Evolutionary conservation across 2,888 invertebrate genomes (phyloP).

Genomic region (Lathronympha strigana): DNA sequence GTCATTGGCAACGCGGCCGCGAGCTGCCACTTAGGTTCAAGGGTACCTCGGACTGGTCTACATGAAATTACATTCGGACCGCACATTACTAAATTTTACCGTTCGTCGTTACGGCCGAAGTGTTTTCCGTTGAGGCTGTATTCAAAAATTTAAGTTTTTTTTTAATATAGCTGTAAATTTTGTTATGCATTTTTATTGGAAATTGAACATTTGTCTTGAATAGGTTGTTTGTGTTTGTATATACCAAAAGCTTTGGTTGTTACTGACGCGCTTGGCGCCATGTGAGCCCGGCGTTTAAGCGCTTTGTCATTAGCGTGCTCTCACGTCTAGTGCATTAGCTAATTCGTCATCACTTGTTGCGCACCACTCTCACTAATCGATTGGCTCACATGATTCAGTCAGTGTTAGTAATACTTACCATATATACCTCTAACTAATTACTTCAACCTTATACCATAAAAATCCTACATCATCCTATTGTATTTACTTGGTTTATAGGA

Average conservation of each 20-base stretch:
- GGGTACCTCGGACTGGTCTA: conserved; percentile 76
- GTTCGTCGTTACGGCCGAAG: conserved; percentile 25
- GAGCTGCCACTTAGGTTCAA: conserved; percentile 84
- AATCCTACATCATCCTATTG: too few relatives aligned
- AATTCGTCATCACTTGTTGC: conserved; percentile 71
- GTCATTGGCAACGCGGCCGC: conserved; percentile 85
- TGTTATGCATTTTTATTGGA: conserved; percentile 4
- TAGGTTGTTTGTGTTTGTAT: conserved; percentile 8
- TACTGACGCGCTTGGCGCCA: conserved; percentile 50
- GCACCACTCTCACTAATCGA: conserved; percentile 31
- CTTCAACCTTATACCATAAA: conserved; percentile 4
- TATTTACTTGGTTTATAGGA: too few relatives aligned
- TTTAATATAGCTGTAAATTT: neutral
- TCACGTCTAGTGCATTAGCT: conserved; percentile 76
- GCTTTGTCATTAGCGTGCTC: conserved; percentile 76
- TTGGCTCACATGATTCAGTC: conserved; percentile 8
- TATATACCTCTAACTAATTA: conserved; percentile 12
- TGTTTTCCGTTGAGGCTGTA: conserved; percentile 13
- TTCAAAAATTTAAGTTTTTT: conserved; percentile 4
- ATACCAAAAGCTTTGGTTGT: conserved; percentile 13
- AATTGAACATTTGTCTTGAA: neutral
- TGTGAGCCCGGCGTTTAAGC: conserved; percentile 65
- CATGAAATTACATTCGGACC: conserved; percentile 60
- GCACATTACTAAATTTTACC: conserved; percentile 40
- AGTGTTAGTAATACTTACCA: conserved; percentile 6